Conservation (phyloP, 2,888 invertebrate species). For the Caenorhabditis doughertyi region DNA sequence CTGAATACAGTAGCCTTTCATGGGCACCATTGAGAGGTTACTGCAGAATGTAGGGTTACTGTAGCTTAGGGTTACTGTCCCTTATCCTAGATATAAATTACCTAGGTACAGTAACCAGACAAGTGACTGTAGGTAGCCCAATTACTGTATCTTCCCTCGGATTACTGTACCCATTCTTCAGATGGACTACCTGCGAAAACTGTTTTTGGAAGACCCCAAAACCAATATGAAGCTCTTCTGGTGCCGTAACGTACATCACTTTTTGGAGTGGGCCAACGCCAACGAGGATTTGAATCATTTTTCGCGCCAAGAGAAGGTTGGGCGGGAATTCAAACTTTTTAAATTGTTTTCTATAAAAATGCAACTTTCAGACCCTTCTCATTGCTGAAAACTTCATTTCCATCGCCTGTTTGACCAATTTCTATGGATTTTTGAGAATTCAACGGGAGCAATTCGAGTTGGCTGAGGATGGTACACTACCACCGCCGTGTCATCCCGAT, state of each 20-base stretch:
- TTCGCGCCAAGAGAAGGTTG: conserved; percentile 32
- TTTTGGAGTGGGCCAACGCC: conserved; percentile 34
- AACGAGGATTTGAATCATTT: conserved; percentile 39
- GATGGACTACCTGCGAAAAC: background rate
- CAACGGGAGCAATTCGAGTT: conserved; percentile 39
- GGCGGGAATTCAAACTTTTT: background rate
- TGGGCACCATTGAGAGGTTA: too few relatives aligned
- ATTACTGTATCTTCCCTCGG: background rate
- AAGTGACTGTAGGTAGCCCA: too few relatives aligned
- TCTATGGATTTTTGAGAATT: conserved; percentile 39
- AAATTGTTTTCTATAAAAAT: too few relatives aligned
- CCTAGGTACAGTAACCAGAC: too few relatives aligned
- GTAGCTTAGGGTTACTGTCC: too few relatives aligned
- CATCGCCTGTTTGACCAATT: conserved; percentile 22
- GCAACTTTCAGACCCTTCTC: conserved; percentile 5
- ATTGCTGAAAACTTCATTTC: conserved; percentile 50
- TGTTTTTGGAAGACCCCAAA: conserved; percentile 31
- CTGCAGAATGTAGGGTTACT: too few relatives aligned
- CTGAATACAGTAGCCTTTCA: too few relatives aligned
- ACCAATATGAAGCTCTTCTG: conserved; percentile 35
- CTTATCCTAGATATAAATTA: too few relatives aligned
- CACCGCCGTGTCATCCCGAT: conserved; percentile 21
- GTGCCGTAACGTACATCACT: conserved; percentile 49
- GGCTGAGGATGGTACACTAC: conserved; percentile 13
- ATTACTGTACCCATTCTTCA: background rate